Evolutionary conservation across 2,797 vertebrate species (phyloP).

Genomic region (Aselliscus stoliczkanus): DNA sequence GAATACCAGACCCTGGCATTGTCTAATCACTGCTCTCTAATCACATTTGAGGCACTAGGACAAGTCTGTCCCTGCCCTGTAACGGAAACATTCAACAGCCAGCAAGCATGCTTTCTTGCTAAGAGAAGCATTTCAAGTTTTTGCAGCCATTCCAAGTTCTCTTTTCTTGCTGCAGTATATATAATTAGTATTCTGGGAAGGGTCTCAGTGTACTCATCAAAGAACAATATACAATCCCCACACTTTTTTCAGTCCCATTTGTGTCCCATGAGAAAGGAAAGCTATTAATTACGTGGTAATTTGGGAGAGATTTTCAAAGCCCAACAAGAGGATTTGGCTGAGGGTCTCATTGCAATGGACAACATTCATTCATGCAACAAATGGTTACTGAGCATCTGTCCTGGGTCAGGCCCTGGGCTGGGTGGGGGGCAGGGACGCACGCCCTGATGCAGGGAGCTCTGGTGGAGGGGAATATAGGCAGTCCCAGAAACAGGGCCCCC

Average conservation of each 20-base stretch:
- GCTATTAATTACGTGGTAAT: neutral
- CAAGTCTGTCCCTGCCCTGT: neutral
- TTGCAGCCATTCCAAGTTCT: neutral
- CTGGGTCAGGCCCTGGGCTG: neutral
- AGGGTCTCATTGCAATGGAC: neutral
- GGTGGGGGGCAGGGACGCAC: neutral
- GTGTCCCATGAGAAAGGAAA: neutral
- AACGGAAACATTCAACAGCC: neutral
- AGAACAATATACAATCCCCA: neutral
- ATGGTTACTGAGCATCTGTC: neutral
- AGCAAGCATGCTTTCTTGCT: neutral
- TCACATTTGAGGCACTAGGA: neutral
- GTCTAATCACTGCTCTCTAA: neutral
- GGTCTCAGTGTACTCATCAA: neutral
- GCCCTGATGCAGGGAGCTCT: neutral
- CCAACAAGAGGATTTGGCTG: neutral
- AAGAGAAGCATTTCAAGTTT: neutral
- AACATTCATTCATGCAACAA: neutral
- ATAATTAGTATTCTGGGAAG: neutral
- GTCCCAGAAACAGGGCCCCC: neutral
- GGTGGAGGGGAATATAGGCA: too few relatives aligned
- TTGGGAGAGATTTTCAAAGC: constrained; percentile 23
- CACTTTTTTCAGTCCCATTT: neutral
- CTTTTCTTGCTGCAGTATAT: neutral
- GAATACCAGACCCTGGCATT: neutral